phyloP scores from a whole-genome alignment of 2,888 invertebrate genomes.

The Drosophila nr. perissopoda region DNA sequence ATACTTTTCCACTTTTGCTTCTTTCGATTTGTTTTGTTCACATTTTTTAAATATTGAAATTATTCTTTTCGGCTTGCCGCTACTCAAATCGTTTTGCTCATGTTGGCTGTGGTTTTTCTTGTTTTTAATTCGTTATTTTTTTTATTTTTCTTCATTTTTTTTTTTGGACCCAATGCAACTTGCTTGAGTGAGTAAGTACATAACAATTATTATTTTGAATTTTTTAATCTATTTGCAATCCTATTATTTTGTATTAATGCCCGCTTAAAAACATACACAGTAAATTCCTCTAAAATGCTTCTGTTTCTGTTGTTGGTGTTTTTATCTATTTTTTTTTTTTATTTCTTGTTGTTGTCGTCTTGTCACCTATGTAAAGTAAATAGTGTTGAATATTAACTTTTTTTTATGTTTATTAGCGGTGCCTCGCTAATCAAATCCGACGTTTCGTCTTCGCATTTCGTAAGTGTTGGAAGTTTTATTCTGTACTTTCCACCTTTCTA shows the following conservation, averaged over 20 bases:
- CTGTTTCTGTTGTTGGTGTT: conserved; percentile 59
- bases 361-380: conserved; percentile 78
- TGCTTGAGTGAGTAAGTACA: conserved; percentile 67
- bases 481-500: conserved; percentile 9
- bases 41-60: conserved; percentile 30
- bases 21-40: neutral
- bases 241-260: conserved; percentile 53
- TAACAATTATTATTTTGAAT: conserved; percentile 24
- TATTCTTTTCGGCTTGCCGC: conserved; percentile 22
- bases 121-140: conserved; percentile 2
- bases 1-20: conserved; percentile 14
- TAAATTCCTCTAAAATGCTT: conserved; percentile 78
- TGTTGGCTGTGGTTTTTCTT: conserved; percentile 12
- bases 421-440: conserved; percentile 73
- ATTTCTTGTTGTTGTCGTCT: conserved; percentile 58
- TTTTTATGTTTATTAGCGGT: conserved; percentile 60
- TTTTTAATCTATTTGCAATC: conserved; percentile 52
- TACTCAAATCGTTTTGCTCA: conserved; percentile 38
- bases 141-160: conserved; percentile 21
- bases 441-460: conserved; percentile 48
- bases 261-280: conserved; percentile 69
- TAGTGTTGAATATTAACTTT: conserved; percentile 69
- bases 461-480: conserved; percentile 36
- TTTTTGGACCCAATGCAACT: conserved; percentile 75
- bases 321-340: conserved; percentile 14